Base-by-base conservation (phyloP, 1,140 invertebrate species). In the Cheumatopsyche charites region DNA sequence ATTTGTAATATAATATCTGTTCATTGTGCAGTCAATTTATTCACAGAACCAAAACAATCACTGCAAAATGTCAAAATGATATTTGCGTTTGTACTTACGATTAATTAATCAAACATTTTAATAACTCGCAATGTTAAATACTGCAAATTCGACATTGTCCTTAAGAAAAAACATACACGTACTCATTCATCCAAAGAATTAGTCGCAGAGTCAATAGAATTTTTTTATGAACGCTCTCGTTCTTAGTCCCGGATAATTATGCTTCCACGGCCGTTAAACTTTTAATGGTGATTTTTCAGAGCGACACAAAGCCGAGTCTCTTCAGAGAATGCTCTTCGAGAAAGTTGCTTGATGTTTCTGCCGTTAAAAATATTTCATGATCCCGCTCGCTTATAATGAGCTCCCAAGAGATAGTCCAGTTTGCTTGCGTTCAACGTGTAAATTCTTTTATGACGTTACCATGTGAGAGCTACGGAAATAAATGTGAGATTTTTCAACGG, bases 291-390 rank as follows among this genome's bases (percentile, higher is more conserved):
- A 52, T 52, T 52, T 52, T 52, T 52, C 47, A 52, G 19, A 52
- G 15, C 45, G 4, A n/a, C 29, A 9, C 29, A 36, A 36, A 36
- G 29, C 29, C 29, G 9, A 17, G 47, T 36, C 29, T 36, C 47
- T 52, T 52, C 15, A 15, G 47, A 52, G 47, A 52, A 19, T 17
- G 29, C 29, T 13, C 47, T 9, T 3, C 29, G 3, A 9, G 15
- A 52, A 52, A 52, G 47, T 19, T 52, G n/a, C 29, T 36, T 17
- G 47, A 17, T 19, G 47, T 52, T 52, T 52, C 9, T 17, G 47
- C n/a, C 15, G 47, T 52, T 52, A 19, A 52, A 52, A 52, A 52
- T 52, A 52, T 52, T 52, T 52, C 47, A 52, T 52, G 47, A 52
- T 19, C 47, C 19, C 47, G 15, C 47, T 5, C 47, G 13, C 15